phyloP scores from a whole-genome alignment of 2,113 vertebrate genomes.

The Trichomycterus rosablanca region DNA sequence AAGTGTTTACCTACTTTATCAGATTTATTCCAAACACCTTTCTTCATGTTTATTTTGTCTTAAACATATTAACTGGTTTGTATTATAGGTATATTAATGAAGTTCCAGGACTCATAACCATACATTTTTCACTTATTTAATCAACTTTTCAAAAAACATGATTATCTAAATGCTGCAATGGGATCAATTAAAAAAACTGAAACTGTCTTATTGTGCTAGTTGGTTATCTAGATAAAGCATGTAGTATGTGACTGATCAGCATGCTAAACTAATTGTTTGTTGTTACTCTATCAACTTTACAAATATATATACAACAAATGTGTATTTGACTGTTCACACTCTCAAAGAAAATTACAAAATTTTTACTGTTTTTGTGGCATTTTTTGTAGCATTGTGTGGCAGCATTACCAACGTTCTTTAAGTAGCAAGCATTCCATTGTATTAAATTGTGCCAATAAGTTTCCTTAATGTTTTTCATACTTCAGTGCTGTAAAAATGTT shows the following conservation, averaged over 20 bases:
- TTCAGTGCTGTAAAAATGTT: neutral
- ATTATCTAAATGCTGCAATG: no score
- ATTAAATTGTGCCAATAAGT: constrained; percentile 56
- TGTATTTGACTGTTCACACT: no score
- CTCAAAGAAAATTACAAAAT: no score
- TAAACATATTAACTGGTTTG: no score
- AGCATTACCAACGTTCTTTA: neutral
- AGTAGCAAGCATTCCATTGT: constrained; percentile 27
- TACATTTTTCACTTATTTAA: no score
- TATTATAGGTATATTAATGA: no score
- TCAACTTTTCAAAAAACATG: no score
- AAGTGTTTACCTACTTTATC: constrained; percentile 9
- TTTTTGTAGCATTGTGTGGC: neutral
- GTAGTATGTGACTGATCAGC: constrained; percentile 39
- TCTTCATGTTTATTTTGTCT: no score
- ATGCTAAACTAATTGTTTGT: constrained; percentile 26
- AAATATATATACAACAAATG: no score
- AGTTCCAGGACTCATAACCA: no score
- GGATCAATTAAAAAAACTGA: no score
- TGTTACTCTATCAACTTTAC: constrained; percentile 6
- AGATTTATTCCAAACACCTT: constrained; percentile 24
- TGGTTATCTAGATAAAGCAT: constrained; percentile 15
- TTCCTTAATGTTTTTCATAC: constrained; percentile 10
- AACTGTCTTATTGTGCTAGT: no score
- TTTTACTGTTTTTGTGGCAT: constrained; percentile 4